Evolutionary conservation across 2,797 vertebrate species (phyloP), one percentile per base, ranked within the genome.

Genomic region (Sylvilagus floridanus): DNA sequence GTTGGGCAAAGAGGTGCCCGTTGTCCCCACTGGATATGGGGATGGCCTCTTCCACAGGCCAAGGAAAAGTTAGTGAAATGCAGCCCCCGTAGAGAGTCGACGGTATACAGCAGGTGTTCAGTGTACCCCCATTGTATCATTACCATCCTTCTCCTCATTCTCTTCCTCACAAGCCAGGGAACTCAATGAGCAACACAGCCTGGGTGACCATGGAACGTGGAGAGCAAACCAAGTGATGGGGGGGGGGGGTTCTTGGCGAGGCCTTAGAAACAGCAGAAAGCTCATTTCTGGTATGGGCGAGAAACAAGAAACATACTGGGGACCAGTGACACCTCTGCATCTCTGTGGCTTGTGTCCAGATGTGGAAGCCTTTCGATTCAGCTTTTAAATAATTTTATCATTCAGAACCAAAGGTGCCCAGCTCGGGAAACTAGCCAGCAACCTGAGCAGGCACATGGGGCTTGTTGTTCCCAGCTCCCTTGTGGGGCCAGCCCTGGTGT

Each of bases 61-160:
- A 17, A 37, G n/a, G 50, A 37, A 14, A 32, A 24, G 50, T 57
- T 30, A 62, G 24, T 14, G 10, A 47, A 47, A 60, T 13, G 26
- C 0, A 37, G 24, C 65, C 30, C 28, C 32, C 13, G 0, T 7
- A 32, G 4, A 76, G 17, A 17, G 10, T 30, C 1, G 4, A 28
- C 13, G 7, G 11, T 1, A 37, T 7, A 22, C 4, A 22, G 7
- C 5, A 54, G 69, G 42, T 4, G 10, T 26, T n/a, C 17, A 30
- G 1, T 52, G 1, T 12, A 30, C 16, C 63, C 54, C 14, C 1
- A 1, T 6, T 24, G 1, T 16, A 1, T 1, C 5, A 0, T 68
- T 1, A 22, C 35, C 66, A 5, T 66, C 52, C 10, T 19, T 21
- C 14, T 10, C 28, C 42, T 68, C 68, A 57, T 21, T 66, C 3